These are phyloP conservation scores for Drosophila nebulosa DNA, from an alignment of 1,140 invertebrate genomes.

Conservation along the genomic window DNA sequence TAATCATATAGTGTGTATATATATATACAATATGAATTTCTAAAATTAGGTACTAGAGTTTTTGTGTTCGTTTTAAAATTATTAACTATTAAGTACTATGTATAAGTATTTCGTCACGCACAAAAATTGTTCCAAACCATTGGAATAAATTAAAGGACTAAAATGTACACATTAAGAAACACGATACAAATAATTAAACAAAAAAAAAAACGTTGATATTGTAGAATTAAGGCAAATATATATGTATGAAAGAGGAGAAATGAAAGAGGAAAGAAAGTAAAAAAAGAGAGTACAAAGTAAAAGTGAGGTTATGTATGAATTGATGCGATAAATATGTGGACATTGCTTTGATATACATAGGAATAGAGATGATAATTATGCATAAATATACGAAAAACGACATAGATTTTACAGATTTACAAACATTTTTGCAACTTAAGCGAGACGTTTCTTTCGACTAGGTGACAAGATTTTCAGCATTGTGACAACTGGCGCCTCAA, in stretches of 20 bases:
- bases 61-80: constrained; percentile 61
- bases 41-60: constrained; percentile 72
- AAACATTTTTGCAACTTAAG: constrained; percentile 37
- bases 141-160: constrained; percentile 74
- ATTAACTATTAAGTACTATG: constrained; percentile 62
- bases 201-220: neutral
- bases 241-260: neutral
- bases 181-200: constrained; percentile 29
- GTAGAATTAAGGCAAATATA: neutral
- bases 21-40: constrained; percentile 69
- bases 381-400: constrained; percentile 56
- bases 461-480: constrained; percentile 91
- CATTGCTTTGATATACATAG: constrained; percentile 36
- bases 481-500: constrained; percentile 91
- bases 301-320: constrained; percentile 27
- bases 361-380: constrained; percentile 31
- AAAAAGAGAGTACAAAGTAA: neutral
- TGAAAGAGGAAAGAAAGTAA: neutral
- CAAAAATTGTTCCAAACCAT: constrained; percentile 65
- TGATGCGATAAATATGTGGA: constrained; percentile 50
- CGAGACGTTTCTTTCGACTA: constrained; percentile 83
- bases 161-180: constrained; percentile 73
- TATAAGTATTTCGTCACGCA: constrained; percentile 53
- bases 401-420: neutral
- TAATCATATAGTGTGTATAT: constrained; percentile 44